Conservation (phyloP, 2,888 invertebrate genomes). For the Cephus runcator region DNA sequence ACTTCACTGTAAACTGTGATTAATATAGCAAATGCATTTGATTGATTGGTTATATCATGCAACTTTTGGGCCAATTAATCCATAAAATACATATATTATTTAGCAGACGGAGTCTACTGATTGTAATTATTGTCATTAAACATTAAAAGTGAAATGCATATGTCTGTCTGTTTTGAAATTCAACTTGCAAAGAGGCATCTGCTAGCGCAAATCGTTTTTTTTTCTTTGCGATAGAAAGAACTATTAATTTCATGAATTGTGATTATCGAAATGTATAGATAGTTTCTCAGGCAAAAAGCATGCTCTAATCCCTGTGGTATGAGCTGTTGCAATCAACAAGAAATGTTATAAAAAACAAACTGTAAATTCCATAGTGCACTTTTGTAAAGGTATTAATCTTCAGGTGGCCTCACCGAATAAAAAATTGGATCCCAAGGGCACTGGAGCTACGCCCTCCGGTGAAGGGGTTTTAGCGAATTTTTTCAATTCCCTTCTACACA, state of each 20-base stretch:
- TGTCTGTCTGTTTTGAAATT: neutral
- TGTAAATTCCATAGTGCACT: neutral
- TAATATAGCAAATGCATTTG: no score
- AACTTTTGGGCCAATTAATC: neutral
- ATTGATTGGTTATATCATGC: no score
- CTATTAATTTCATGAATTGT: neutral
- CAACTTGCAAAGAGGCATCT: neutral
- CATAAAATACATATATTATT: no score
- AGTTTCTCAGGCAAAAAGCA: conserved; percentile 37
- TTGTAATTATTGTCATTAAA: neutral
- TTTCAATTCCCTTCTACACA: conserved; percentile 96
- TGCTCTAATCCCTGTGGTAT: conserved; percentile 60
- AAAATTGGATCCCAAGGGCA: conserved; percentile 70
- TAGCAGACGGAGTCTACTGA: no score
- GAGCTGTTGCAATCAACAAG: conserved; percentile 27
- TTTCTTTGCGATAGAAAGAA: neutral
- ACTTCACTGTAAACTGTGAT: no score
- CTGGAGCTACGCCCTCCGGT: conserved; percentile 78
- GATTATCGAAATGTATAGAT: neutral
- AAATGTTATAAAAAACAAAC: neutral
- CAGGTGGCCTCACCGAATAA: conserved; percentile 73
- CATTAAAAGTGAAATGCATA: neutral
- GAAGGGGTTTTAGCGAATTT: conserved; percentile 97
- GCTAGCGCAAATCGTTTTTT: neutral
- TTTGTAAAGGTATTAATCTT: neutral